phyloP scores from a whole-genome alignment of 2,113 vertebrate genomes.

The Pollimyrus isidori region DNA sequence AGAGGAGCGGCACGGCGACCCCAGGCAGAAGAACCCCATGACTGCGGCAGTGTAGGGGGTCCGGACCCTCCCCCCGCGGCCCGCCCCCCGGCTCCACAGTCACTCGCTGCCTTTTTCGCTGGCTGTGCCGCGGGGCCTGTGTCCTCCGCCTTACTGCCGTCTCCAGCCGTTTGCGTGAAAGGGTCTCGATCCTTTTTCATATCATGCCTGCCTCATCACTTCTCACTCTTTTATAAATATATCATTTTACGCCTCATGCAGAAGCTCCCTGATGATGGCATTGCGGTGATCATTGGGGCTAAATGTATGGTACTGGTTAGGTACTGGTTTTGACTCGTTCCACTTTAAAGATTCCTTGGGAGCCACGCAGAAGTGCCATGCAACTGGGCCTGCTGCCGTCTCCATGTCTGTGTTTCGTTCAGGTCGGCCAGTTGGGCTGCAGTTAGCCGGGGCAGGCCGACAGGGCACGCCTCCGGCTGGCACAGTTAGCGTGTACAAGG shows the following conservation, averaged over 20 bases:
- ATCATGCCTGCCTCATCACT: neutral
- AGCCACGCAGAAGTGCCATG: neutral
- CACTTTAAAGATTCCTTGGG: neutral
- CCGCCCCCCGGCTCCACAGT: neutral
- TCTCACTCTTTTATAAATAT: too few relatives aligned
- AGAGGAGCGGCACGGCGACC: constrained; percentile 59
- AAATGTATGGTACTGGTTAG: neutral
- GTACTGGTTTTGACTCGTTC: neutral
- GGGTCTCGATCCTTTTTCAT: neutral
- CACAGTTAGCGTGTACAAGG: neutral
- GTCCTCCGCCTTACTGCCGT: neutral
- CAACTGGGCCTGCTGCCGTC: neutral
- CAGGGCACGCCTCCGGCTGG: neutral
- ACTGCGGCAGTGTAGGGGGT: constrained; percentile 78
- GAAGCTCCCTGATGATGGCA: neutral
- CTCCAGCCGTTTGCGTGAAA: neutral
- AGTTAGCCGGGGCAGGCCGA: too few relatives aligned
- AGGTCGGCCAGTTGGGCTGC: neutral
- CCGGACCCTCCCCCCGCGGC: neutral
- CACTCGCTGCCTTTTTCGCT: neutral
- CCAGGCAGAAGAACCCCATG: constrained; percentile 76
- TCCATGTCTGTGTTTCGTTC: neutral
- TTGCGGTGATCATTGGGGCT: neutral
- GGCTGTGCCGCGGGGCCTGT: neutral
- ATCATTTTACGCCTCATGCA: neutral